phyloP scores from a whole-genome alignment of 2,888 invertebrate species.

The Noctua pronuba region DNA sequence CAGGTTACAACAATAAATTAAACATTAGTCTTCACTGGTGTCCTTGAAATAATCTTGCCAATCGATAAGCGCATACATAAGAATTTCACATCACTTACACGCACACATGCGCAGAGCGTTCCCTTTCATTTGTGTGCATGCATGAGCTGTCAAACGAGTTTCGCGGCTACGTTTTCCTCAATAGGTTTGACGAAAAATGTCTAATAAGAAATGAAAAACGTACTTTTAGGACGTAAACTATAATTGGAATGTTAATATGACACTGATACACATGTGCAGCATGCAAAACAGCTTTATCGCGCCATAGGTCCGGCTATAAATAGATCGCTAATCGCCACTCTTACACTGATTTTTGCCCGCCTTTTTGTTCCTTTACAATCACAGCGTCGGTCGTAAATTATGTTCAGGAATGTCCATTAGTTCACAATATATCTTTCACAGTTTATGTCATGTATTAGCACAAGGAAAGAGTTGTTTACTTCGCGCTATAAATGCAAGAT shows the following conservation, averaged over 20 bases:
- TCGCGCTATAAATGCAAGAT: slow-evolving; percentile 76
- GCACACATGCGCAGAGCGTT: slow-evolving; percentile 81
- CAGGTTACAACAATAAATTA: slow-evolving; percentile 63
- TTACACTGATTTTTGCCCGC: slow-evolving; percentile 87
- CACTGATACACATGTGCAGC: slow-evolving; percentile 64
- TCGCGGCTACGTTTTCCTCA: slow-evolving; percentile 81
- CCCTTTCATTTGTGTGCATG: slow-evolving; percentile 75
- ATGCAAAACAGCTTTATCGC: slow-evolving; percentile 78
- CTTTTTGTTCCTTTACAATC: slow-evolving; percentile 81
- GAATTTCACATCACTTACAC: slow-evolving; percentile 87
- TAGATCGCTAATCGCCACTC: slow-evolving; percentile 85
- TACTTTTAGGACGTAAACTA: slow-evolving; percentile 61
- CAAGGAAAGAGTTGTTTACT: slow-evolving; percentile 73
- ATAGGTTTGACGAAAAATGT: slow-evolving; percentile 65
- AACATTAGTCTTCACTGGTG: slow-evolving; percentile 72
- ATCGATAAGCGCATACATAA: slow-evolving; percentile 85
- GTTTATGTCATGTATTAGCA: slow-evolving; percentile 70
- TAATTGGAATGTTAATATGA: slow-evolving; percentile 68
- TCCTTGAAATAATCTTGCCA: slow-evolving; percentile 87
- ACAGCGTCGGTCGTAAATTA: slow-evolving; percentile 70
- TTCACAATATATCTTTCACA: slow-evolving; percentile 74
- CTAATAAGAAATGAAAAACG: slow-evolving; percentile 67
- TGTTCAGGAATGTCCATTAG: slow-evolving; percentile 68
- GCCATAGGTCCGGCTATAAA: slow-evolving; percentile 85
- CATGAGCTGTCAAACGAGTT: slow-evolving; percentile 89